phyloP scores from a whole-genome alignment of 1,140 invertebrate genomes.

The Caenorhabditis brenneri region DNA sequence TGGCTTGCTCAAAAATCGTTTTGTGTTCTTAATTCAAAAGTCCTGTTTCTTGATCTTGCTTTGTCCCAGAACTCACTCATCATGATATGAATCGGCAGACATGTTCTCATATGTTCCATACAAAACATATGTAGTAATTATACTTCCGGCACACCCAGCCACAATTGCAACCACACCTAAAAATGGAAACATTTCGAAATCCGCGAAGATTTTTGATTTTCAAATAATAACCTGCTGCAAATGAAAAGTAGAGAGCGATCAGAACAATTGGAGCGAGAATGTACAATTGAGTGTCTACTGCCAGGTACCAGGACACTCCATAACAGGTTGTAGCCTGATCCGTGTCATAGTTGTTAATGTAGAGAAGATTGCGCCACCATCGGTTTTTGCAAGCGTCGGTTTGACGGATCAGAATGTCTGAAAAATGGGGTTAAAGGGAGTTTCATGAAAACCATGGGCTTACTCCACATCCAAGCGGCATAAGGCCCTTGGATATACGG shows the following conservation, averaged over 20 bases:
- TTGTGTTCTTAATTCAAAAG: too few species aligned
- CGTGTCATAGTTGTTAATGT: conserved; percentile 72
- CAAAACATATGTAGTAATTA: conserved; percentile 24
- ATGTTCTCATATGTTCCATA: not conserved
- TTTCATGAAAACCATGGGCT: not conserved
- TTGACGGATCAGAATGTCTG: conserved; percentile 51
- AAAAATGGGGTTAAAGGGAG: not conserved
- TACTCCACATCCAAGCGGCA: conserved; percentile 4
- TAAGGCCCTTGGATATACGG: conserved; percentile 60
- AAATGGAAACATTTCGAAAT: not conserved
- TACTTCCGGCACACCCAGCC: conserved; percentile 11
- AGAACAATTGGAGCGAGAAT: conserved; percentile 50
- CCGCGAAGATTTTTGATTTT: not conserved
- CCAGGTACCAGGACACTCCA: conserved; percentile 72
- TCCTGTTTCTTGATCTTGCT: too few species aligned
- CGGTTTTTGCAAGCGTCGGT: conserved; percentile 67
- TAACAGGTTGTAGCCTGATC: conserved; percentile 40
- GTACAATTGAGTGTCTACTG: conserved; percentile 74
- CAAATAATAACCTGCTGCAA: not conserved
- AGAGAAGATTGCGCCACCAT: conserved; percentile 74
- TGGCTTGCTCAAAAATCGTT: too few species aligned
- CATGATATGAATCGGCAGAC: not conserved
- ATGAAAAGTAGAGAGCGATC: conserved; percentile 24
- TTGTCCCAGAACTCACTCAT: conserved; percentile 14
- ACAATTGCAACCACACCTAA: conserved; percentile 8